Evolutionary conservation across 2,888 invertebrate genomes (phyloP).

Genomic region (Caenorhabditis sp.): DNA sequence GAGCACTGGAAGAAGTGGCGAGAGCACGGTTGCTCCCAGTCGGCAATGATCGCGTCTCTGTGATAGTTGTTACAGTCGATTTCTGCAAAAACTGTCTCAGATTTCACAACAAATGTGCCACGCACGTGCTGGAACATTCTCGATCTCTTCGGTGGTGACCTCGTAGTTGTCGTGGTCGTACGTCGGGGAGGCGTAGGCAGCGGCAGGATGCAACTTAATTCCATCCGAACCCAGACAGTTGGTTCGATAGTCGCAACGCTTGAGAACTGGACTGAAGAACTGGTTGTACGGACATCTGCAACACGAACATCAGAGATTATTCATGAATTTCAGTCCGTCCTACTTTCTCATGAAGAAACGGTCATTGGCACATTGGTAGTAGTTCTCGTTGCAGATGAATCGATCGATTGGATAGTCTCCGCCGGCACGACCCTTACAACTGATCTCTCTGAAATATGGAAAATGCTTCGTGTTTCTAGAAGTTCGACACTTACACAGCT

Average conservation of each 20-base stretch:
- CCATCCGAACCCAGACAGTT: conserved; percentile 3
- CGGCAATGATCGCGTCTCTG: conserved; percentile 38
- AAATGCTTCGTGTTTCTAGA: neutral
- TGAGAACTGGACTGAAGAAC: conserved; percentile 14
- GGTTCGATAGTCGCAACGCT: conserved; percentile 20
- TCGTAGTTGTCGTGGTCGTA: conserved; percentile 16
- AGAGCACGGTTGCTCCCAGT: conserved; percentile 38
- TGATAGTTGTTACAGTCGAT: conserved; percentile 42
- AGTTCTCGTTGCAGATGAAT: conserved; percentile 21
- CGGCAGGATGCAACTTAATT: neutral
- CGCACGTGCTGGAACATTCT: too few species aligned
- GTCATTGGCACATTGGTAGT: conserved; percentile 44
- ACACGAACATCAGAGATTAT: neutral
- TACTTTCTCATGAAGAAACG: conserved; percentile 36
- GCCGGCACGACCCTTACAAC: conserved; percentile 17
- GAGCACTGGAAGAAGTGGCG: conserved; percentile 61
- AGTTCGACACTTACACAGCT: conserved; percentile 25
- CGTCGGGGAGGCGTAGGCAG: conserved; percentile 19
- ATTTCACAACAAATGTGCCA: neutral
- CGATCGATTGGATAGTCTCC: conserved; percentile 34
- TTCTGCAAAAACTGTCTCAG: neutral
- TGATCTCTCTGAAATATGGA: conserved; percentile 13
- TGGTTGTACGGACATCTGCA: conserved; percentile 39
- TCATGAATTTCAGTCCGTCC: neutral
- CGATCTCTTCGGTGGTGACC: conserved; percentile 29